Percentiles rank a stretch among this genome's conserved stretches.
phyloP scores from a whole-genome alignment of 2,113 vertebrate genomes.

The Chrysochloris asiatica region DNA sequence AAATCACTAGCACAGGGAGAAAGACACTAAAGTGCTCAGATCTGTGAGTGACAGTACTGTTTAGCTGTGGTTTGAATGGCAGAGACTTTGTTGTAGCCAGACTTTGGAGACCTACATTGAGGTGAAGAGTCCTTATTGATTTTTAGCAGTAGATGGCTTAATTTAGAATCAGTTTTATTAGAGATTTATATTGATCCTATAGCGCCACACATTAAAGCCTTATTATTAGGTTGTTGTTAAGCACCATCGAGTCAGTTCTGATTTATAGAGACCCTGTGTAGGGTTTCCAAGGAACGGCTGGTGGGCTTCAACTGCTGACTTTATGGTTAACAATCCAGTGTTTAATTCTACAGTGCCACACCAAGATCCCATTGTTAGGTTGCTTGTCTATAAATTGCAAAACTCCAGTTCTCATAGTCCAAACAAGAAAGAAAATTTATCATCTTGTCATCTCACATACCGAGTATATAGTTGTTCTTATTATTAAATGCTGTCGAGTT shows the following conservation, averaged over 20 bases:
- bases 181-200: too few species aligned
- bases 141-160: background rate
- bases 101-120: background rate
- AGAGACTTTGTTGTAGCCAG: background rate
- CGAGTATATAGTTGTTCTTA: too few species aligned
- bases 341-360: too few species aligned
- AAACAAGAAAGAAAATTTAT: background rate
- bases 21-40: background rate
- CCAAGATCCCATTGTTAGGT: background rate
- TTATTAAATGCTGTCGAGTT: too few species aligned
- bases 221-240: too few species aligned
- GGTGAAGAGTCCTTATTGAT: background rate
- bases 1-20: background rate
- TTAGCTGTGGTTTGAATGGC: background rate
- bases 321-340: too few species aligned
- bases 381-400: slow-evolving; percentile 2
- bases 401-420: background rate
- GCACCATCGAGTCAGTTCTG: too few species aligned
- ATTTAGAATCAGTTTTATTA: slow-evolving; percentile 11
- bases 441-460: background rate
- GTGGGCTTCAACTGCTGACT: too few species aligned
- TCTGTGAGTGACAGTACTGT: background rate
- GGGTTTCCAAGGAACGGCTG: too few species aligned
- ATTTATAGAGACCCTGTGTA: too few species aligned
- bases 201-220: too few species aligned